Evolutionary conservation across 2,113 vertebrate genomes (phyloP).

Genomic region (Aegotheles bennettii): DNA sequence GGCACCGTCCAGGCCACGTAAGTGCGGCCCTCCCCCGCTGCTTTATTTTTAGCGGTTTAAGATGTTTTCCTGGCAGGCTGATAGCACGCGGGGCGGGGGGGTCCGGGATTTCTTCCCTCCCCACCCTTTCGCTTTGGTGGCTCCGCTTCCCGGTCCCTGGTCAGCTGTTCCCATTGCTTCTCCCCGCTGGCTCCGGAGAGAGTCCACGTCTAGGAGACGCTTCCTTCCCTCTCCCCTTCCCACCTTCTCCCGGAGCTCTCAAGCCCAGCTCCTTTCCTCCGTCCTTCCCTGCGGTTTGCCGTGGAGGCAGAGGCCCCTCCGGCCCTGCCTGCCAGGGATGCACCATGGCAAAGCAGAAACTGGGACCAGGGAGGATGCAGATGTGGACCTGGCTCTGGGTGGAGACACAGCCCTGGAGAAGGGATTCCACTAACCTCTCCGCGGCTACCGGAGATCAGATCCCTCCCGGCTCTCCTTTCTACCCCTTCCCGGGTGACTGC

Average conservation of each 20-base stretch:
- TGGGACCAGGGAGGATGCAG: neutral
- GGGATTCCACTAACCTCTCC: neutral
- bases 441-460: neutral
- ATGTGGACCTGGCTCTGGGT: neutral
- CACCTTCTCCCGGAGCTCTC: neutral
- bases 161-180: neutral
- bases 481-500: neutral
- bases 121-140: neutral
- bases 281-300: neutral
- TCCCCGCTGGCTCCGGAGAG: neutral
- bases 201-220: neutral
- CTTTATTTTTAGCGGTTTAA: slow-evolving; percentile 51
- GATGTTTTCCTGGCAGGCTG: slow-evolving; percentile 42
- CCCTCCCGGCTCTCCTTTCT: neutral
- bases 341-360: neutral
- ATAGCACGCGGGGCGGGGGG: neutral
- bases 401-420: neutral
- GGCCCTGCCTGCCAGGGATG: neutral
- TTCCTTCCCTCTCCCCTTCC: neutral
- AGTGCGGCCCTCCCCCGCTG: slow-evolving; percentile 49
- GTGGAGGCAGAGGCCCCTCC: neutral
- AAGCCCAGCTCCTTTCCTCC: neutral
- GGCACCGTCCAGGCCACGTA: slow-evolving; percentile 88
- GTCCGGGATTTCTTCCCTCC: neutral
- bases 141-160: neutral